These are phyloP conservation scores for Platyura marginata DNA, from an alignment of 1,140 invertebrate species.

Conservation along the genomic window DNA sequence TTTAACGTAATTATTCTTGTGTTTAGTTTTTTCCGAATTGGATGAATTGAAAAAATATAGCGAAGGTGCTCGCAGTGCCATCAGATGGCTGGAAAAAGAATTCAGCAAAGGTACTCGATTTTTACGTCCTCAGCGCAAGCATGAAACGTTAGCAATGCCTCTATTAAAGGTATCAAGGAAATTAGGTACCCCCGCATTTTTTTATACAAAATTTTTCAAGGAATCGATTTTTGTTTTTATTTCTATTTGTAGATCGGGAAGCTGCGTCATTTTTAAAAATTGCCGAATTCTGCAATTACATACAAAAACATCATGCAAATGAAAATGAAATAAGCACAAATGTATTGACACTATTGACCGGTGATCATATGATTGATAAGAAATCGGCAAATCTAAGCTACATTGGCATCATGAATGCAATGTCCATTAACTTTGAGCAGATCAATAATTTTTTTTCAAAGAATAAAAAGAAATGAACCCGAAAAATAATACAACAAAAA, in stretches of 20 bases:
- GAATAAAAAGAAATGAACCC: neutral
- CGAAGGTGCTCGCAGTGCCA: conserved; percentile 64
- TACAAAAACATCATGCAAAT: conserved; percentile 21
- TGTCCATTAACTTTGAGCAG: conserved; percentile 21
- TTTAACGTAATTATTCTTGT: conserved; percentile 10
- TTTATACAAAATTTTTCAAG: neutral
- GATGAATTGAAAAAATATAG: conserved; percentile 68
- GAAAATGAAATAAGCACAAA: conserved; percentile 18
- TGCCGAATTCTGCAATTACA: conserved; percentile 22
- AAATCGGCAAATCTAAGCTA: conserved; percentile 21
- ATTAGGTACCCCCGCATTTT: conserved; percentile 12
- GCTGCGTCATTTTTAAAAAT: conserved; percentile 20
- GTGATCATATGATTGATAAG: conserved; percentile 20
- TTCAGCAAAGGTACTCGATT: conserved; percentile 68
- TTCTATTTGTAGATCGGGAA: conserved; percentile 17
- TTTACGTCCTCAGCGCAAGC: conserved; percentile 56
- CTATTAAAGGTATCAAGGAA: conserved; percentile 53
- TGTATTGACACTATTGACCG: conserved; percentile 21
- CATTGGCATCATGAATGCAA: conserved; percentile 21
- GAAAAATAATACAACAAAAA: too few species aligned
- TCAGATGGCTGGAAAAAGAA: conserved; percentile 77
- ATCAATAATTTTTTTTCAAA: conserved; percentile 19
- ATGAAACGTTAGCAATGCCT: conserved; percentile 52
- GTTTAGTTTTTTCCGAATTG: conserved; percentile 65
- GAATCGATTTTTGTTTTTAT: neutral